phyloP scores from a whole-genome alignment of 2,888 invertebrate species.

The Protonemura montana region DNA sequence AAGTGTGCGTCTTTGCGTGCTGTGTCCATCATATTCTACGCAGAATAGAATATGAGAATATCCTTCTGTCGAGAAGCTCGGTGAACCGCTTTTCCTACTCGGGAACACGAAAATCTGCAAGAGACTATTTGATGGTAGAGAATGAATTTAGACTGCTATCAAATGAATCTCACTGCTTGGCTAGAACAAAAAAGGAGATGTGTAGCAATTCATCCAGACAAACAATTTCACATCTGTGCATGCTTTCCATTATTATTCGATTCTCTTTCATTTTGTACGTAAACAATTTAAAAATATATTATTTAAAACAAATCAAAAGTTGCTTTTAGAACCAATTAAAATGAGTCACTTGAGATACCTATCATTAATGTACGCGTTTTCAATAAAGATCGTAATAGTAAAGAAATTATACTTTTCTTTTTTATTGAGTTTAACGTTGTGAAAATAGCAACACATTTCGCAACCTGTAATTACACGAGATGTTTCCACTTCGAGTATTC shows the following conservation, averaged over 20 bases:
- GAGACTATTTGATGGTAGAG: conserved; percentile 29
- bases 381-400: background rate
- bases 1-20: background rate
- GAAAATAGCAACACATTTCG: background rate
- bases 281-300: background rate
- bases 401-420: background rate
- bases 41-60: background rate
- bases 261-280: background rate
- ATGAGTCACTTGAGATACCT: background rate
- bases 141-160: conserved; percentile 35
- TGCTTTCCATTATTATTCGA: background rate
- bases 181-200: background rate
- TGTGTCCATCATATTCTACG: background rate
- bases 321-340: background rate
- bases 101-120: background rate
- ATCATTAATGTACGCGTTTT: background rate
- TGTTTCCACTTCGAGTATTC: background rate
- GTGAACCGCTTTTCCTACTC: background rate
- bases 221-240: background rate
- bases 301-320: background rate
- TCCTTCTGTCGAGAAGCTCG: background rate
- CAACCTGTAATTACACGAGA: background rate
- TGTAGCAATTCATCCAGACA: background rate
- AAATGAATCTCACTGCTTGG: conserved; percentile 21
- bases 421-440: background rate